Percentiles rank a stretch among this genome's conserved stretches.
phyloP scores from a whole-genome alignment of 2,113 vertebrate species.

The Ageneiosus marmoratus region DNA sequence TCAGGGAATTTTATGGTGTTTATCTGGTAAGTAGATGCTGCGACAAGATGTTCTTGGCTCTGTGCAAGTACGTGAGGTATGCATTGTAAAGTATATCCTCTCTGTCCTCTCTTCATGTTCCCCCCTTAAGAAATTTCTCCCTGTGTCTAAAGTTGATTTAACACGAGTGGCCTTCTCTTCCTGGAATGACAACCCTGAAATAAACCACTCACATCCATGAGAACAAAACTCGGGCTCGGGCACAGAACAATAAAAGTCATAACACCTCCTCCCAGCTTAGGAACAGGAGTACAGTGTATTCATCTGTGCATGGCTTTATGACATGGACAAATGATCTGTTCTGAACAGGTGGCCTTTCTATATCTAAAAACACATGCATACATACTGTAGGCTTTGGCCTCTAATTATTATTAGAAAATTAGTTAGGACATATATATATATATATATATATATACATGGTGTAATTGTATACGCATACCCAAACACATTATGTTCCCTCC shows the following conservation, averaged over 20 bases:
- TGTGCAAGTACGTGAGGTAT: constrained; percentile 18
- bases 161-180: background rate
- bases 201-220: background rate
- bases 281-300: constrained; percentile 17
- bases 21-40: background rate
- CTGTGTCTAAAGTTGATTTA: constrained; percentile 7
- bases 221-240: constrained; percentile 16
- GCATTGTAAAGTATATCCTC: constrained; percentile 11
- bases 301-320: background rate
- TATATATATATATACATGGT: constrained; percentile 23
- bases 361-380: background rate
- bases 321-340: constrained; percentile 12
- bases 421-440: constrained; percentile 34
- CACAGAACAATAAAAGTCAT: constrained; percentile 17
- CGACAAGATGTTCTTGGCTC: constrained; percentile 9
- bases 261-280: background rate
- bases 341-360: constrained; percentile 14
- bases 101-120: background rate
- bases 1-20: background rate
- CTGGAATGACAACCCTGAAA: constrained; percentile 29
- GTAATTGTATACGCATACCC: constrained; percentile 26
- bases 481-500: constrained; percentile 23
- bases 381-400: constrained; percentile 13
- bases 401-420: constrained; percentile 47
- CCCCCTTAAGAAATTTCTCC: background rate